These are phyloP conservation scores for Lophius piscatorius DNA, from an alignment of 2,113 vertebrate genomes.

Conservation along the genomic window DNA sequence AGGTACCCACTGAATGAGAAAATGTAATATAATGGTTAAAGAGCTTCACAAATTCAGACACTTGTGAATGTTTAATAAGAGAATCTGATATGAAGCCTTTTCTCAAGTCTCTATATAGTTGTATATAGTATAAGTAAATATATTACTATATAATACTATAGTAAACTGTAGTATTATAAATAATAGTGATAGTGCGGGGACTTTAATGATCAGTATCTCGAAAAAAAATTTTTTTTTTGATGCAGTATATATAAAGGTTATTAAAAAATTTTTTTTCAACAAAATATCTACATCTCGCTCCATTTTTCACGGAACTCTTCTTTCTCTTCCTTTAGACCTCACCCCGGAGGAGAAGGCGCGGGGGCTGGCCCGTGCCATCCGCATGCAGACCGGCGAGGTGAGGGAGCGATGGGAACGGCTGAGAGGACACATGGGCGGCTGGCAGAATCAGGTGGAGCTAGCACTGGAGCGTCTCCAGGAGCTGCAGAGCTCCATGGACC, in stretches of 20 bases:
- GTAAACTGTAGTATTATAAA: too few species aligned
- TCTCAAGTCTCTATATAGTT: too few species aligned
- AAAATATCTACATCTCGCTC: too few species aligned
- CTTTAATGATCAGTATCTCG: too few species aligned
- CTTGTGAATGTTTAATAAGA: neutral
- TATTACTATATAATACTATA: too few species aligned
- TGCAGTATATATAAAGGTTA: too few species aligned
- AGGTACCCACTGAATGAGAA: too few species aligned
- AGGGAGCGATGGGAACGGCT: conserved; percentile 94
- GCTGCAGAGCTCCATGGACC: conserved; percentile 93
- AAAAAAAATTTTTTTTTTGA: too few species aligned
- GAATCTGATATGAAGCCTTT: conserved; percentile 2
- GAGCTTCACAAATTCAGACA: neutral
- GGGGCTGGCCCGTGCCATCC: conserved; percentile 91
- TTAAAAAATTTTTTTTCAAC: too few species aligned
- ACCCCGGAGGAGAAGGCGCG: conserved; percentile 93
- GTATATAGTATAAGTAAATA: too few species aligned
- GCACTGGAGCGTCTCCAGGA: conserved; percentile 91
- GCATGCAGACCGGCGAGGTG: conserved; percentile 93
- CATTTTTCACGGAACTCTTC: too few species aligned
- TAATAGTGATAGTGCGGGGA: too few species aligned
- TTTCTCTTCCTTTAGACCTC: conserved; percentile 76
- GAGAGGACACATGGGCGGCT: conserved; percentile 82
- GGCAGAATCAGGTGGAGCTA: conserved; percentile 93
- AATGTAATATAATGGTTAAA: neutral